These are phyloP conservation scores for Slavum lentiscoides DNA, from an alignment of 2,888 invertebrate species.

Conservation along the genomic window DNA sequence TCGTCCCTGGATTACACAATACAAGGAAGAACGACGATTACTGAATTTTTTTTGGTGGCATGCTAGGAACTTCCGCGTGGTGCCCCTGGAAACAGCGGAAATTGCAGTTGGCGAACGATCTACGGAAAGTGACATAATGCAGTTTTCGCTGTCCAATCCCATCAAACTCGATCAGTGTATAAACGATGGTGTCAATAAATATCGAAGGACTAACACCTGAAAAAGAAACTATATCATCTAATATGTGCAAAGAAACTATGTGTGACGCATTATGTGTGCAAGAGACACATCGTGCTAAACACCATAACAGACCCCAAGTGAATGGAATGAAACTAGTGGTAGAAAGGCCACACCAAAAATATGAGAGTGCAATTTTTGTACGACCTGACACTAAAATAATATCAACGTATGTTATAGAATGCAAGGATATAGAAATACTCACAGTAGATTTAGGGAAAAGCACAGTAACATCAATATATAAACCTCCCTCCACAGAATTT, in stretches of 20 bases:
- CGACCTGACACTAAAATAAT: slow-evolving; percentile 8
- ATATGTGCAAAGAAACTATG: slow-evolving; percentile 20
- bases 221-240: neutral
- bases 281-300: slow-evolving; percentile 13
- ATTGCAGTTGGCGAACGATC: neutral
- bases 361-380: slow-evolving; percentile 37
- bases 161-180: neutral
- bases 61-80: too few relatives aligned
- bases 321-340: slow-evolving; percentile 27
- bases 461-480: slow-evolving; percentile 51
- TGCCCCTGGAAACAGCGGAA: neutral
- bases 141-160: neutral
- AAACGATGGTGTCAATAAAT: slow-evolving; percentile 22
- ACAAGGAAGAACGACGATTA: too few relatives aligned
- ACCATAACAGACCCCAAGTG: slow-evolving; percentile 3
- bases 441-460: slow-evolving; percentile 36
- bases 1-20: too few relatives aligned
- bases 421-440: neutral
- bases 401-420: neutral
- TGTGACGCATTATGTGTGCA: slow-evolving; percentile 38
- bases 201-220: slow-evolving; percentile 26
- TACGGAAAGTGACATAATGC: neutral
- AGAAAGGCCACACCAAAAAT: slow-evolving; percentile 17
- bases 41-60: too few relatives aligned
- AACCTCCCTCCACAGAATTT: slow-evolving; percentile 37